phyloP scores from a whole-genome alignment of 2,113 vertebrate genomes.

The Octodon degus region DNA sequence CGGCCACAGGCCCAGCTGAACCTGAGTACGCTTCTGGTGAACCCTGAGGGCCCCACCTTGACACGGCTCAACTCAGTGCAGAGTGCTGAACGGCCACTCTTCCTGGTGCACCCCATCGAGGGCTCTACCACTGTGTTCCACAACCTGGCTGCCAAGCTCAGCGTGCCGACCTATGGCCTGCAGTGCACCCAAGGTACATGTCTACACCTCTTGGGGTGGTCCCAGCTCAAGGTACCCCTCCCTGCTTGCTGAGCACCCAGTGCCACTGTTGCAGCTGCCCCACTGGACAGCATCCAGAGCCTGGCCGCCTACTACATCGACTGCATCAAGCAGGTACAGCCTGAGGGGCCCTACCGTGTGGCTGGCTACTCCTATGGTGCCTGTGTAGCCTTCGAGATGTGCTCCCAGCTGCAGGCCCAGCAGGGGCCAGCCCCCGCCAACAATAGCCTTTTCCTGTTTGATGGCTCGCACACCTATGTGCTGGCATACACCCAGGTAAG shows the following conservation, averaged over 20 bases:
- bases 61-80: constrained; percentile 90
- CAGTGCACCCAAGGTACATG: constrained; percentile 95
- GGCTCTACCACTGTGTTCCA: constrained; percentile 92
- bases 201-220: neutral
- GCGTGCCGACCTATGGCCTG: constrained; percentile 94
- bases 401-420: constrained; percentile 93
- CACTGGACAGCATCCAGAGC: constrained; percentile 94
- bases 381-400: constrained; percentile 99
- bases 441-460: constrained; percentile 94
- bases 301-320: constrained; percentile 93
- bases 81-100: constrained; percentile 92
- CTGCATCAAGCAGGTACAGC: constrained; percentile 93
- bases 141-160: constrained; percentile 91
- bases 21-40: constrained; percentile 90
- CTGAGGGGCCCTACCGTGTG: constrained; percentile 94
- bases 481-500: constrained; percentile 96
- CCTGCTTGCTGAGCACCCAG: neutral
- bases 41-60: constrained; percentile 91
- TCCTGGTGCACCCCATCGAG: constrained; percentile 97
- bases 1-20: constrained; percentile 85
- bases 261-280: constrained; percentile 87
- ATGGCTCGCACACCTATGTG: constrained; percentile 96
- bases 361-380: constrained; percentile 98
- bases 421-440: constrained; percentile 84
- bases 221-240: fast-evolving